Evolutionary conservation across 2,797 vertebrate genomes (phyloP).

Genomic region (Gila robusta): DNA sequence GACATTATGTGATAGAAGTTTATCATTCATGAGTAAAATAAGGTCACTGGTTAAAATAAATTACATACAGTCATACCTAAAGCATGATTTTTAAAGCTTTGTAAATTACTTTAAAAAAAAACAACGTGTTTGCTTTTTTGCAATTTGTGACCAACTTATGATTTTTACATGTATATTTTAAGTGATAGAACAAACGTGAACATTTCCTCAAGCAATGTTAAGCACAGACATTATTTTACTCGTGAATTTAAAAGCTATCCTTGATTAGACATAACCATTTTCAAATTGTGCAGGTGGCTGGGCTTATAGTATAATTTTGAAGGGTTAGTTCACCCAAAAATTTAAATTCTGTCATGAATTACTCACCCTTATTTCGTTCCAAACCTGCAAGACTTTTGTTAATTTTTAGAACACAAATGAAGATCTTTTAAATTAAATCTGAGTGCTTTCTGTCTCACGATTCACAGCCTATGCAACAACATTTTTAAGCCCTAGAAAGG

Average conservation of each 20-base stretch:
- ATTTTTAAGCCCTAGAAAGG: not conserved
- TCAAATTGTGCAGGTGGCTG: conserved; percentile 15
- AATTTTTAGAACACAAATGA: not conserved
- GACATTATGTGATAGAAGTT: not conserved
- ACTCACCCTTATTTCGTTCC: not conserved
- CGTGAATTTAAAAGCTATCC: not conserved
- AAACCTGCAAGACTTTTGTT: not conserved
- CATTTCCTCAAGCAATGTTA: no score
- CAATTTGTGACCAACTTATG: not conserved
- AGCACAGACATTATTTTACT: not conserved
- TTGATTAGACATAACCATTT: conserved; percentile 43
- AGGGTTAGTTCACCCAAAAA: not conserved
- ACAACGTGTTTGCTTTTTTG: not conserved
- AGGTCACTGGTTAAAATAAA: not conserved
- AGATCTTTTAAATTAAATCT: not conserved
- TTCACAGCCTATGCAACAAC: not conserved
- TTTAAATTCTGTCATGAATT: not conserved
- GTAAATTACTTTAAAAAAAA: no score
- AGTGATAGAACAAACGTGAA: not conserved
- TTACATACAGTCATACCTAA: not conserved
- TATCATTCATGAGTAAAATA: not conserved
- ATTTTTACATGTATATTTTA: not conserved
- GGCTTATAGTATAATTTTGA: conserved; percentile 36
- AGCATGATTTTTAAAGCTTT: not conserved
- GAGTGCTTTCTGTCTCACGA: not conserved